phyloP scores from a whole-genome alignment of 2,113 vertebrate genomes.

The Andinoacara biseriatus region DNA sequence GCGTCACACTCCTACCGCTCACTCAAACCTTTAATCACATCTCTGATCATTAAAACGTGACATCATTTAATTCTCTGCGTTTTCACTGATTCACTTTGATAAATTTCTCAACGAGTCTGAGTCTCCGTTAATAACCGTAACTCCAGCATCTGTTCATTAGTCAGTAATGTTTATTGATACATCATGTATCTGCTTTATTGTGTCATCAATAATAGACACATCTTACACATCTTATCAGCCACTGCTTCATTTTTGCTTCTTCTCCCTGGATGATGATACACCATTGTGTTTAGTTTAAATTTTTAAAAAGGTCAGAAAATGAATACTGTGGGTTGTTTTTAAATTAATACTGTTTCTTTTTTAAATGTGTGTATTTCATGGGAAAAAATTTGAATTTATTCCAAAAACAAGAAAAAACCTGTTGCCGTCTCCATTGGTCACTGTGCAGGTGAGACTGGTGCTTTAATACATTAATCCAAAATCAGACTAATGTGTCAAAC shows the following conservation, averaged over 20 bases:
- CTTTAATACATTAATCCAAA: too few relatives aligned
- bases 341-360: not conserved
- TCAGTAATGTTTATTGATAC: not conserved
- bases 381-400: not conserved
- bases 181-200: not conserved
- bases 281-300: too few relatives aligned
- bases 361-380: not conserved
- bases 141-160: not conserved
- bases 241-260: not conserved
- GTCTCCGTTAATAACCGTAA: not conserved
- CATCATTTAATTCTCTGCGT: not conserved
- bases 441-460: too few relatives aligned
- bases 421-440: too few relatives aligned
- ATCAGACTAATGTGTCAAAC: too few relatives aligned
- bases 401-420: not conserved
- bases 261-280: not conserved
- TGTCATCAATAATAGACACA: too few relatives aligned
- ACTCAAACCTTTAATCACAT: not conserved
- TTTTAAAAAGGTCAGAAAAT: not conserved
- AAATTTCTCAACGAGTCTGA: not conserved
- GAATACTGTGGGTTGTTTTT: not conserved
- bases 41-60: not conserved
- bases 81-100: not conserved
- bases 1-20: not conserved
- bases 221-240: too few relatives aligned